Percentiles rank a stretch among this genome's conserved stretches.
Evolutionary conservation across 2,888 invertebrate species (phyloP).

Genomic region (Aphodius sticticus): DNA sequence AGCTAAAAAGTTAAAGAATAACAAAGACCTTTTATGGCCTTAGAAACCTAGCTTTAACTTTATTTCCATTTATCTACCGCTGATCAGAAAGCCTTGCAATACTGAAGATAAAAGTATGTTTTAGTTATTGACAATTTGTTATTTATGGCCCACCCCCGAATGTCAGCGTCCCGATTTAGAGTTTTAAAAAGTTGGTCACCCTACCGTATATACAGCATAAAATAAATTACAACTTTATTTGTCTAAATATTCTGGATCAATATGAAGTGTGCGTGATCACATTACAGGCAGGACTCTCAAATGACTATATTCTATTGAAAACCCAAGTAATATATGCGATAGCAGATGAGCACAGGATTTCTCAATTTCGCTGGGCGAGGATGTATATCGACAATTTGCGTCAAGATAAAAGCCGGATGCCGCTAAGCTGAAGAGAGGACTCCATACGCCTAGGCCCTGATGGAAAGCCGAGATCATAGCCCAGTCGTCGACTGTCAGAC

Average conservation of each 20-base stretch:
- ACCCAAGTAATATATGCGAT: neutral
- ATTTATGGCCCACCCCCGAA: too few species aligned
- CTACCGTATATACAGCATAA: too few species aligned
- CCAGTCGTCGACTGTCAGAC: neutral
- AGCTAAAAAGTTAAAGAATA: too few species aligned
- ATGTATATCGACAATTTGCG: constrained; percentile 4
- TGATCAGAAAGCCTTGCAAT: too few species aligned
- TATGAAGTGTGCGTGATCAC: neutral
- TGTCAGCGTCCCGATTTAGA: too few species aligned
- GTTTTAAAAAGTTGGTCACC: too few species aligned
- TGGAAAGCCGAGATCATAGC: neutral
- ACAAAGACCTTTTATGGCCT: too few species aligned
- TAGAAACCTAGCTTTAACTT: too few species aligned
- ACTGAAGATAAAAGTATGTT: too few species aligned
- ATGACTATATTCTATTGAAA: neutral
- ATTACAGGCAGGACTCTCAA: neutral
- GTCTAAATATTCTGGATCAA: neutral
- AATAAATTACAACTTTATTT: too few species aligned
- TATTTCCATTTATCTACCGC: too few species aligned
- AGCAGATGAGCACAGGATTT: neutral
- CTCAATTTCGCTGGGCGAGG: neutral
- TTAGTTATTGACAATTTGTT: too few species aligned
- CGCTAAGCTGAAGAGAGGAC: neutral
- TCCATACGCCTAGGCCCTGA: neutral
- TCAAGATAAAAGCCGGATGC: constrained; percentile 4